phyloP scores from a whole-genome alignment of 2,113 vertebrate species.

The Delphinus delphis region DNA sequence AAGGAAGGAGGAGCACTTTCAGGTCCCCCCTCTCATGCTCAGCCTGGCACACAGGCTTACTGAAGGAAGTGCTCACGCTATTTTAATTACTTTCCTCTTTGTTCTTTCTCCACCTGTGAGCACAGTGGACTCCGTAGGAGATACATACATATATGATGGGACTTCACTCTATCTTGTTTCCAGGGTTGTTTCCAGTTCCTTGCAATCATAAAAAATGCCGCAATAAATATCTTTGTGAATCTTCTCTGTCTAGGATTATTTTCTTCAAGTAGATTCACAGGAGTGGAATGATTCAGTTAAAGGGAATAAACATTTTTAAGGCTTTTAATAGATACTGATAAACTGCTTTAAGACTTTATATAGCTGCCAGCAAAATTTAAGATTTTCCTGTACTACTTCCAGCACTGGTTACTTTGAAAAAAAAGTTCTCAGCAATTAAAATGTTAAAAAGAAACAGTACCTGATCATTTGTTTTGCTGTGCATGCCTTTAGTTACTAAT shows the following conservation, averaged over 20 bases:
- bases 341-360: background rate
- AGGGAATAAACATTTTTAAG: conserved; percentile 11
- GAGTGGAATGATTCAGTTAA: background rate
- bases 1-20: background rate
- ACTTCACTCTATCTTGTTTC: background rate
- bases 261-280: background rate
- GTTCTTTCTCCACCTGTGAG: background rate
- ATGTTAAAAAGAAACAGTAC: conserved; percentile 9
- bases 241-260: background rate
- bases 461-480: background rate
- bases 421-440: background rate
- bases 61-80: background rate
- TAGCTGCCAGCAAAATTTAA: background rate
- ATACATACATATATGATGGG: background rate
- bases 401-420: background rate
- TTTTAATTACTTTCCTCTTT: background rate
- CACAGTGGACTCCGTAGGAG: background rate
- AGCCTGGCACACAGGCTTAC: background rate
- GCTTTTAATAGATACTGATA: background rate
- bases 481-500: background rate
- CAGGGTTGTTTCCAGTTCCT: background rate
- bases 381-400: background rate
- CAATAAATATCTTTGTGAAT: background rate
- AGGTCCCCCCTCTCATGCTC: background rate
- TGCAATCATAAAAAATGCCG: background rate